Base-by-base conservation (phyloP, 2,797 vertebrate genomes). In the Cuculus canorus region DNA sequence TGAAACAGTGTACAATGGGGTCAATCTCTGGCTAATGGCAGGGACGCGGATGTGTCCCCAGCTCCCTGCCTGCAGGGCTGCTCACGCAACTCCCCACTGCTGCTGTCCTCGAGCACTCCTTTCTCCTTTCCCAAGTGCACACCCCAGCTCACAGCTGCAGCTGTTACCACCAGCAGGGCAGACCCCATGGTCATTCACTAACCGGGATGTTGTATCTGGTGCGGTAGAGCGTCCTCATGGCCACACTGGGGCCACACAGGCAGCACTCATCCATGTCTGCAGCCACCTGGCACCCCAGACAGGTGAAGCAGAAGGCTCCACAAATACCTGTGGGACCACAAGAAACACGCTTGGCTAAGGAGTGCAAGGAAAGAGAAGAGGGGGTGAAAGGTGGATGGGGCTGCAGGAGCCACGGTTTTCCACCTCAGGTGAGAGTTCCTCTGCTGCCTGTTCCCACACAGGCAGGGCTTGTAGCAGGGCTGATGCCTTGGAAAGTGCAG, bases 141-240 rank as follows among this genome's bases (percentile, higher is more conserved):
- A n/a, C 1, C 11, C 30, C 45, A n/a, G 83, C 35, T 12, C 13
- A 39, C 72, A 56, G 39, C 14, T 0, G 0, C 1, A 10, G 35
- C 39, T n/a, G 22, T 4, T 9, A 6, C 27, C 2, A 3, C 54
- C 24, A 50, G 1, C 3, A 3, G 41, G 41, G 17, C 13, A 3
- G 41, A 8, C 10, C 27, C 17, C 4, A 1, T 2, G 0, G 13
- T 8, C 6, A 5, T 11, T 9, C 63, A 97, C 98, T 97, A 64
- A 98, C 98, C 2, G 82, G 91, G 91, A 99, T 98, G 94, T 98
- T 98, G 60, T 99, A 99, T 95, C 22, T 97, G 92, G 98, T 98
- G 95, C 98, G 95, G 97, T 99, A 99, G 41, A 99, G 98, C 2
- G 97, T 97, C 92, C 98, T 98, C 79, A 99, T 98, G 11, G 98